phyloP scores from a whole-genome alignment of 1,140 invertebrate genomes.

The honey bee (Apis mellifera) region Amel_HAv3.1 CM009931.2:6685501-6686000 shows the following conservation, averaged over 20 bases:
- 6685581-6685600: too few species aligned
- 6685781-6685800: conserved; percentile 33
- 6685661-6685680: conserved; percentile 4
- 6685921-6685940: neutral
- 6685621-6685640: neutral
- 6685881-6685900: conserved; percentile 33
- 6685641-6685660: neutral
- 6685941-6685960: neutral
- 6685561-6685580: neutral
- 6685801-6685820: conserved; percentile 19
- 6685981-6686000: neutral
- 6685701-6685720: conserved; percentile 1
- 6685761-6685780: conserved; percentile 62
- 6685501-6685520: too few species aligned
- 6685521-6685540: neutral
- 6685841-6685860: neutral
- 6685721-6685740: conserved; percentile 4
- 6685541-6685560: too few species aligned
- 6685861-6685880: neutral
- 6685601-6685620: too few species aligned
- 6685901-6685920: conserved; percentile 51
- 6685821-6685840: conserved; percentile 19
- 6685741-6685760: conserved; percentile 60
- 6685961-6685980: neutral
- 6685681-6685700: conserved; percentile 7